Base-by-base conservation (phyloP, 2,888 invertebrate species). In the Salpingus planirostris region DNA sequence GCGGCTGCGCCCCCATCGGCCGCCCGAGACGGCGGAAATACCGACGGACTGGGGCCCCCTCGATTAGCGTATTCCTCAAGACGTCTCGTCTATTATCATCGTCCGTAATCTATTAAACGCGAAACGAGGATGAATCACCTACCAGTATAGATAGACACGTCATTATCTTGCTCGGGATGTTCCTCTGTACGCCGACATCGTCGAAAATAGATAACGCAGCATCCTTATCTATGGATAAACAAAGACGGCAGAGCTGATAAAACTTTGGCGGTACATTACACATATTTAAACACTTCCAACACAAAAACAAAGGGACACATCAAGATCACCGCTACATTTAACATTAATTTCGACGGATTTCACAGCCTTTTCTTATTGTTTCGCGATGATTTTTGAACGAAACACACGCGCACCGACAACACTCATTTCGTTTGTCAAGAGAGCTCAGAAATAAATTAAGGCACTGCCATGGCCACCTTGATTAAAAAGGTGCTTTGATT, bases 211-310 rank as follows among this genome's bases (percentile, higher is more conserved):
- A 76, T 69, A 78, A 73, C 74, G 70, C 71, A 68, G 70, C 71
- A 68, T 76, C 76, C 44, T 58, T 57, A 54, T 62, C 62, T 51
- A 54, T 55, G 71, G 85, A 84, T 78, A 88, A 81, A 79, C 87
- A 88, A 78, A 88, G 81, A 73, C 87, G 85, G 82, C 87, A 87
- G 74, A 88, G 80, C 78, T 84, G 84, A 76, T 84, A 84, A 75
- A 85, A 87, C 78, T 86, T 87, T 76, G 80, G 79, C 78, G 86
- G 86, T 78, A 87, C 81, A 60, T 56, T 59, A 80, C 81, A 84
- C 86, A 86, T 86, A 78, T 80, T 83, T 80, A 71, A 69, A 42
- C 42, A 39, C 39, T 43, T 29, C 21, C 29, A 34, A 31, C 33
- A 30, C 33, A 33, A 40, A 33, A 40, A 40, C 33, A 40, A 39